phyloP scores from a whole-genome alignment of 1,140 invertebrate genomes.

The Galleria mellonella region DNA sequence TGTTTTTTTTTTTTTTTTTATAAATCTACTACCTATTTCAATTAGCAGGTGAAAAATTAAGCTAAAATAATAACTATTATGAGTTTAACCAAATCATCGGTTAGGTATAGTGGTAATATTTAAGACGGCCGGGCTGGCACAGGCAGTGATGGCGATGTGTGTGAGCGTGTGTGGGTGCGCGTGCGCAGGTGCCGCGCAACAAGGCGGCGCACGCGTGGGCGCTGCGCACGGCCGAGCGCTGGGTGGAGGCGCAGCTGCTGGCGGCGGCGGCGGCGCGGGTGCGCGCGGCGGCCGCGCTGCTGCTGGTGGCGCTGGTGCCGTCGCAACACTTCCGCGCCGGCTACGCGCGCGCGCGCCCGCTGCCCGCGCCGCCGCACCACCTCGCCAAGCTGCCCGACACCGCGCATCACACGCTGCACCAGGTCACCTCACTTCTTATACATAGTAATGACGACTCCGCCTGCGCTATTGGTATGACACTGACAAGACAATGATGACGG shows the following conservation, averaged over 20 bases:
- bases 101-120: too few relatives aligned
- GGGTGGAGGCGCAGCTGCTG: conserved; percentile 93
- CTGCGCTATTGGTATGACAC: too few relatives aligned
- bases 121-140: too few relatives aligned
- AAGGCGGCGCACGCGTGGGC: conserved; percentile 93
- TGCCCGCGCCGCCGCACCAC: conserved; percentile 43
- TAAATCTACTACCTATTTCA: too few relatives aligned
- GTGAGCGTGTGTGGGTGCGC: too few relatives aligned
- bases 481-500: too few relatives aligned
- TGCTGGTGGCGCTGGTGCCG: conserved; percentile 91
- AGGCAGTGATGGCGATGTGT: too few relatives aligned
- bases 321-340: conserved; percentile 91
- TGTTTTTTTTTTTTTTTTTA: too few relatives aligned
- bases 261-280: conserved; percentile 90
- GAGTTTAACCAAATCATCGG: too few relatives aligned
- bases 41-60: too few relatives aligned
- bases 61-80: too few relatives aligned
- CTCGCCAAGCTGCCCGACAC: conserved; percentile 75
- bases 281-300: conserved; percentile 86
- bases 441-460: background rate
- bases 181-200: conserved; percentile 82
- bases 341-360: conserved; percentile 75
- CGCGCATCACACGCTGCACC: conserved; percentile 86
- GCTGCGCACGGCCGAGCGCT: conserved; percentile 88
- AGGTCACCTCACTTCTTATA: conserved; percentile 42